Evolutionary conservation across 2,113 vertebrate species (phyloP).

Genomic region (Ondatra zibethicus): DNA sequence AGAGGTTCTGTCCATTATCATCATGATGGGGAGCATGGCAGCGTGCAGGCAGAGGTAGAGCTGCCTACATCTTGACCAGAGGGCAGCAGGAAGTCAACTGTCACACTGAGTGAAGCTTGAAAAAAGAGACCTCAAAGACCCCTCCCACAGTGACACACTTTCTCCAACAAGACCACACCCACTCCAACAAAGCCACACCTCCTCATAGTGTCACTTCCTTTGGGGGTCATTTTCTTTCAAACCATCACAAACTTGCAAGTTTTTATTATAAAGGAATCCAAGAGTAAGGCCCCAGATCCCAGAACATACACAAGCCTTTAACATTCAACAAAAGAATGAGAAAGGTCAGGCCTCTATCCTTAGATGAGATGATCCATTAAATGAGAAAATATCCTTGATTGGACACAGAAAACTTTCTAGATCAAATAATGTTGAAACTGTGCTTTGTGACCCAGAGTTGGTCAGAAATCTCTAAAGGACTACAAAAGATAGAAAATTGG

Average conservation of each 20-base stretch:
- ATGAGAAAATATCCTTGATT: background rate
- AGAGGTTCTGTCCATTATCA: background rate
- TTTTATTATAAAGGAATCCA: background rate
- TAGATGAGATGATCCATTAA: background rate
- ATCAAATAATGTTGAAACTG: background rate
- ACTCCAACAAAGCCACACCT: background rate
- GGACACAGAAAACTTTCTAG: background rate
- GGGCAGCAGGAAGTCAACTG: background rate
- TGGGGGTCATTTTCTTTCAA: background rate
- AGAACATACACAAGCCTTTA: background rate
- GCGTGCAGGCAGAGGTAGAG: background rate
- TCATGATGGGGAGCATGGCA: background rate
- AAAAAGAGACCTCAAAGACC: background rate
- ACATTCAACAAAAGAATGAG: background rate
- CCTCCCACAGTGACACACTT: background rate
- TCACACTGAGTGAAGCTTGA: background rate
- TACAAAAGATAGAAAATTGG: background rate
- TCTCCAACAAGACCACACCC: background rate
- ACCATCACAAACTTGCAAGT: background rate
- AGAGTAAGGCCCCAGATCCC: background rate
- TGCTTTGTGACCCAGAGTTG: background rate
- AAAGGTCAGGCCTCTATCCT: background rate
- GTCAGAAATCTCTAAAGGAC: background rate
- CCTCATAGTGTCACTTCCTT: background rate
- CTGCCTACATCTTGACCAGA: background rate